Percentiles rank a stretch among this genome's conserved stretches.
Conservation (phyloP, 2,113 vertebrate species). For the Callithrix jacchus region DNA sequence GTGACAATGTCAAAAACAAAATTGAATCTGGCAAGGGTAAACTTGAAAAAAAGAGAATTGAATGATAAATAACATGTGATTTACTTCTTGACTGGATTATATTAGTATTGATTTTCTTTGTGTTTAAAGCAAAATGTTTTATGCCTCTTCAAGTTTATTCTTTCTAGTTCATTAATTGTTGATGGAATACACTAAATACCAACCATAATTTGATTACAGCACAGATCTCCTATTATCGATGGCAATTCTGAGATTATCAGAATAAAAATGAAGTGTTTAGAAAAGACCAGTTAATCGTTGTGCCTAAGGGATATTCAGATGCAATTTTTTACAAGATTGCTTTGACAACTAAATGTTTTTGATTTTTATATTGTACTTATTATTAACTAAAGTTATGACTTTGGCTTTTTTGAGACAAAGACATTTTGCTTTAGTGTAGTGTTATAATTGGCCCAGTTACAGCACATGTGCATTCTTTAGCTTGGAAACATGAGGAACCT, state of each 20-base stretch:
- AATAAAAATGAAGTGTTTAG: background rate
- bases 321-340: background rate
- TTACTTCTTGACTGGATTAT: background rate
- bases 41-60: background rate
- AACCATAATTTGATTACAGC: background rate
- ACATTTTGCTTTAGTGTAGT: background rate
- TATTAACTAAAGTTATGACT: background rate
- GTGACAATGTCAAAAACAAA: background rate
- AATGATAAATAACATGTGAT: background rate
- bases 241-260: background rate
- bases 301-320: background rate
- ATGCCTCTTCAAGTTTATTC: background rate
- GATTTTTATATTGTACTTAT: background rate
- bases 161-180: constrained; percentile 60
- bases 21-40: background rate
- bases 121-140: constrained; percentile 3
- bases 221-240: background rate
- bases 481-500: background rate
- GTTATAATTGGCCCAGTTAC: background rate
- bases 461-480: background rate
- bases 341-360: background rate
- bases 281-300: background rate
- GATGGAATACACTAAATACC: background rate
- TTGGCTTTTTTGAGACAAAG: background rate
- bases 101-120: constrained; percentile 15